These are phyloP conservation scores for Agriopis leucophaearia DNA, from an alignment of 2,888 invertebrate genomes.

Conservation along the genomic window DNA sequence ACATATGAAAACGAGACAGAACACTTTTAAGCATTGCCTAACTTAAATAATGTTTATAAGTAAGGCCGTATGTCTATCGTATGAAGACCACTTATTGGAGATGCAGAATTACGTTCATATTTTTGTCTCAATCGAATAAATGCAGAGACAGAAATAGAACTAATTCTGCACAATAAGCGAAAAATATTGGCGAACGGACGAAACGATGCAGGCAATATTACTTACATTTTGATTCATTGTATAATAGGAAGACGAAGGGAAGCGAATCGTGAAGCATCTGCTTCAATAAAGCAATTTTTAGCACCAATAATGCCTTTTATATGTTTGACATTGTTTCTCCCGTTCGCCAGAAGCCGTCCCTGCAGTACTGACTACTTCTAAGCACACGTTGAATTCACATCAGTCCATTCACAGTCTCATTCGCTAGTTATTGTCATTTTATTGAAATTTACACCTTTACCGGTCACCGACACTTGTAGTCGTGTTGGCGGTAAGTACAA, in stretches of 20 bases:
- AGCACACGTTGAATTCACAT: conserved; percentile 56
- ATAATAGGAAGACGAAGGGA: conserved; percentile 30
- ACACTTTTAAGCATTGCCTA: too few relatives aligned
- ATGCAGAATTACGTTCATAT: conserved; percentile 63
- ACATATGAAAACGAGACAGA: too few relatives aligned
- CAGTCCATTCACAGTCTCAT: conserved; percentile 64
- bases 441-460: conserved; percentile 79
- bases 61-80: conserved; percentile 52
- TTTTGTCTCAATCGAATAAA: conserved; percentile 80
- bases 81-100: conserved; percentile 51
- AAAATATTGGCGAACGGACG: conserved; percentile 46
- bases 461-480: conserved; percentile 61
- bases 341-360: conserved; percentile 51
- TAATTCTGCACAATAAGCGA: conserved; percentile 68
- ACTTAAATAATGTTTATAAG: too few relatives aligned
- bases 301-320: conserved; percentile 36
- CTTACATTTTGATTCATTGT: conserved; percentile 24
- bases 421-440: conserved; percentile 75
- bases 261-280: conserved; percentile 18
- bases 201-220: conserved; percentile 40
- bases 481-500: conserved; percentile 55
- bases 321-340: conserved; percentile 39
- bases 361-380: conserved; percentile 45
- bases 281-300: conserved; percentile 18
- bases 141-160: conserved; percentile 76